phyloP scores from a whole-genome alignment of 64 coral and sea anemone species.

The Stichodactyla helianthus region DNA sequence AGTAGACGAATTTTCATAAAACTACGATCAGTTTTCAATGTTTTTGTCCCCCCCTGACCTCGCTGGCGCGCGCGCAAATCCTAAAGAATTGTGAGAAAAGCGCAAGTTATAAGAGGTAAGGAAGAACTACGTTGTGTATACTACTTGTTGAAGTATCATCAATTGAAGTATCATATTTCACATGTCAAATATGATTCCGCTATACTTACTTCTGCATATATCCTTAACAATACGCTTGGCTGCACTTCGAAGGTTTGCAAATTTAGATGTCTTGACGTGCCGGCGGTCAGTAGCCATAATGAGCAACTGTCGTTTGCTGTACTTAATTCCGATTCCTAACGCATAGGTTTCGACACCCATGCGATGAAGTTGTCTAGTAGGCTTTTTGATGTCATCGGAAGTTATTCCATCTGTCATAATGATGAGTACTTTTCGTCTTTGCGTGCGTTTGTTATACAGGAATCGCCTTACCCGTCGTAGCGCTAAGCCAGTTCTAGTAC shows the following conservation, averaged over 20 bases:
- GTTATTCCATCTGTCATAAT: slow-evolving; percentile 87
- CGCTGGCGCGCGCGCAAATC: no score
- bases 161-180: neutral
- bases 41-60: no score
- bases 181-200: neutral
- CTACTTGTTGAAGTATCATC: neutral
- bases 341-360: slow-evolving; percentile 72
- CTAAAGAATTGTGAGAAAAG: no score
- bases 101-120: no score
- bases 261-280: slow-evolving; percentile 81
- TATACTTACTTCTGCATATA: slow-evolving; percentile 71
- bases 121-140: neutral
- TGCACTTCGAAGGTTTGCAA: slow-evolving; percentile 56
- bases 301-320: slow-evolving; percentile 65
- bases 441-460: slow-evolving; percentile 32
- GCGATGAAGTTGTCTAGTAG: slow-evolving; percentile 59
- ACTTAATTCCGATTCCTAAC: slow-evolving; percentile 68
- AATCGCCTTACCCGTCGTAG: slow-evolving; percentile 61
- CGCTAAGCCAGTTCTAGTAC: slow-evolving; percentile 72
- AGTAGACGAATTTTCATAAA: no score
- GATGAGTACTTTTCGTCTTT: slow-evolving; percentile 56
- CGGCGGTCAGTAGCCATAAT: slow-evolving; percentile 54
- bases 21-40: no score
- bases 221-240: slow-evolving; percentile 53
- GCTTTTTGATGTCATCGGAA: slow-evolving; percentile 55